Evolutionary conservation across 2,113 vertebrate genomes (phyloP).

Genomic region (Tonatia bakeri): DNA sequence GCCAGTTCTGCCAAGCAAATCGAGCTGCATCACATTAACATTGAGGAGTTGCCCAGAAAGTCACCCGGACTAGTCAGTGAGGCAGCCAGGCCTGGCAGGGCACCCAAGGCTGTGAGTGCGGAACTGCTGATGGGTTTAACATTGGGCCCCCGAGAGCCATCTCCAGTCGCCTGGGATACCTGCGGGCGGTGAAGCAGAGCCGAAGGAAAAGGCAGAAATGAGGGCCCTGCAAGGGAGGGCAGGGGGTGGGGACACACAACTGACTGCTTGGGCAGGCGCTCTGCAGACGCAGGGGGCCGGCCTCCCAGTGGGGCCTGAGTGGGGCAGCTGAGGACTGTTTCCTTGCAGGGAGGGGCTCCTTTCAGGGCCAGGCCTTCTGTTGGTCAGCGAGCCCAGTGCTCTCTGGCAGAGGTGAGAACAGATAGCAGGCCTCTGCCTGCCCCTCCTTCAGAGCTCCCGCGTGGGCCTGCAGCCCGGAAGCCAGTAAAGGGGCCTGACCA

Average conservation of each 20-base stretch:
- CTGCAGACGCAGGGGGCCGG: background rate
- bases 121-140: background rate
- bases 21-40: slow-evolving; percentile 22
- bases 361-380: background rate
- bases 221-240: background rate
- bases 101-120: background rate
- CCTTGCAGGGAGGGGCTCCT: background rate
- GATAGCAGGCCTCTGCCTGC: rapidly evolving
- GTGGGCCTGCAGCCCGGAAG: rapidly evolving
- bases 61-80: slow-evolving; percentile 28
- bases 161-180: slow-evolving; percentile 1
- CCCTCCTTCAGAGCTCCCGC: background rate
- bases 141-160: background rate
- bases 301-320: background rate
- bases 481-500: background rate
- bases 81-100: background rate
- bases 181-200: background rate
- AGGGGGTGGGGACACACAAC: background rate
- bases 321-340: rapidly evolving
- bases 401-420: background rate
- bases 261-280: rapidly evolving
- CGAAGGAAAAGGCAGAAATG: background rate
- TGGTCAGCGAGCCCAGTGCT: no score
- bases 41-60: slow-evolving; percentile 41
- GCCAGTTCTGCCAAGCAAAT: background rate